Evolutionary conservation across 2,797 vertebrate genomes (phyloP).

Genomic region (Enteromius radiatus): DNA sequence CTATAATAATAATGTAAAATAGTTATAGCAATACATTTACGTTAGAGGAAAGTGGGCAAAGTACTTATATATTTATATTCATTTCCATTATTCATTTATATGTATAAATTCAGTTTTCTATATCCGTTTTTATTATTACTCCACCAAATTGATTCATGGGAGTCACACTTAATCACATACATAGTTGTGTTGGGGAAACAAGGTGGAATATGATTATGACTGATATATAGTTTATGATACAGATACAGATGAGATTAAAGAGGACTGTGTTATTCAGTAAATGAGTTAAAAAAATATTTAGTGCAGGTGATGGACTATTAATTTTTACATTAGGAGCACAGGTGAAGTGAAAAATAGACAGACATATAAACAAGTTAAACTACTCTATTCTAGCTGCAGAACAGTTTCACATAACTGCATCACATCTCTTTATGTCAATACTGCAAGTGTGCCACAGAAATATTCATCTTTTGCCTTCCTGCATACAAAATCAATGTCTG

Average conservation of each 20-base stretch:
- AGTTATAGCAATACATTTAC: background rate
- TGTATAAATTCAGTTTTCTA: background rate
- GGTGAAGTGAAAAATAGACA: background rate
- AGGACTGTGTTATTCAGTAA: background rate
- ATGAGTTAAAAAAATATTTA: background rate
- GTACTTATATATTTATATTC: background rate
- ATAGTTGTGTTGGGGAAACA: background rate
- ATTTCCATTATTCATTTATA: background rate
- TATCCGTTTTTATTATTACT: background rate
- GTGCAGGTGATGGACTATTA: background rate
- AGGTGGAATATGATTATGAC: background rate
- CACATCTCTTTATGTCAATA: conserved; percentile 32
- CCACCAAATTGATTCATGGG: background rate
- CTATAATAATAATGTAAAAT: background rate
- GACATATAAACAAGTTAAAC: conserved; percentile 4
- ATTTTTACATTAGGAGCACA: background rate
- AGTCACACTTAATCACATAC: background rate
- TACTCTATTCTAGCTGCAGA: conserved; percentile 1
- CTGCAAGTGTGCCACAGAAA: conserved; percentile 13
- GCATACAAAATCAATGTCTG: conserved; percentile 27
- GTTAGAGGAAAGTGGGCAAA: background rate
- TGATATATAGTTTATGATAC: background rate
- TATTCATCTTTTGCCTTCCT: conserved; percentile 32
- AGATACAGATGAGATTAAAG: background rate
- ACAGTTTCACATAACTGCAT: conserved; percentile 27